Base-by-base conservation (phyloP, 2,888 invertebrate genomes). In the Frankliniella fusca region DNA sequence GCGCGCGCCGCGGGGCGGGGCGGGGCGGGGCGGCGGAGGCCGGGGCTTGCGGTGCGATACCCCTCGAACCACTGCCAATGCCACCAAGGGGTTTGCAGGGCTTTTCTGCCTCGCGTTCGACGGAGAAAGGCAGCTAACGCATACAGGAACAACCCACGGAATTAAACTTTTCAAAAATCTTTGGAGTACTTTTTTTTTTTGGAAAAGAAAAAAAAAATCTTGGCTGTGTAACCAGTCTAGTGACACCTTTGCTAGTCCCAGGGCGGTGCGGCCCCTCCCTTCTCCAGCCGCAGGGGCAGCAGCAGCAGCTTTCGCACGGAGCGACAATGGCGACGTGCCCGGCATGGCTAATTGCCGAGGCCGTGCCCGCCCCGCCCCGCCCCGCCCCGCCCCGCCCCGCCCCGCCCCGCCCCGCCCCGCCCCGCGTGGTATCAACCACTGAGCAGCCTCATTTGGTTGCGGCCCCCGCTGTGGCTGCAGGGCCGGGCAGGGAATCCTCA, bases 321-420 rank as follows among this genome's bases (percentile, higher is more conserved):
- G 70, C 70, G 70, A 76, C 70, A 76, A 76, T 76, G 70, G 70
- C 27, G 70, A 76, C 70, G 70, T 76, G 70, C 23, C 70, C 70
- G 23, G 70, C 23, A 76, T 76, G 27, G 38, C 38, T 38, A 38
- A 38, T 38, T 38, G 38, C 38, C 38, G 61, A 61, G 61, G 20
- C 61, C 15, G 20, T 7, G 61, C 61, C 61, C 61, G 7, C 12
- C 0, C 70, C 23, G 23, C n/a, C 70, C 27, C 61, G 20, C 61
- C 61, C 54, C 8, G 15, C 54, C 54, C 54, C 54, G 54, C 54
- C 54, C 54, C 54, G 54, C 54, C 54, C 54, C 54, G 15, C 15
- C 50, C 50, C 50, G 50, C 50, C 50, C 50, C 10, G 15, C 3
- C n/a, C 15, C 54, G 54, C 54, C 54, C 54, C 20, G 15, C 15